These are phyloP conservation scores for Rhipidura dahli DNA, from an alignment of 2,113 vertebrate genomes.

Conservation along the genomic window DNA sequence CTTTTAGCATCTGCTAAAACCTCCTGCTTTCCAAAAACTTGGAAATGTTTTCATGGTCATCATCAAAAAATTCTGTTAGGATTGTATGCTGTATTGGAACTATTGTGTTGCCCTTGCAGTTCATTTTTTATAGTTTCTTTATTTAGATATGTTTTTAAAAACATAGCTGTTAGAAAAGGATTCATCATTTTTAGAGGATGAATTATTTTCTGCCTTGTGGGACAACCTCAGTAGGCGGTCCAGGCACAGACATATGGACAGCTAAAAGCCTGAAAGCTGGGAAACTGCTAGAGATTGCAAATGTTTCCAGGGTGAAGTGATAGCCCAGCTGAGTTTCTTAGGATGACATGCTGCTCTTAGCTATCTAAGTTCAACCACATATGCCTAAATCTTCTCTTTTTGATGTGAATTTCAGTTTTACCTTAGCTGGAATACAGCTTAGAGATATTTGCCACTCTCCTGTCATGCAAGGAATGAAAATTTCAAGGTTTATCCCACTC, in stretches of 20 bases:
- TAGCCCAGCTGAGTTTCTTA: not conserved
- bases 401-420: not conserved
- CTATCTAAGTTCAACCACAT: not conserved
- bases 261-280: not conserved
- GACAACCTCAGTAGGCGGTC: not conserved
- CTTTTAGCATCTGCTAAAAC: not conserved
- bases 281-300: not conserved
- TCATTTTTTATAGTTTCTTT: not conserved
- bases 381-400: not conserved
- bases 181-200: not conserved
- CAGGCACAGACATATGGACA: not conserved
- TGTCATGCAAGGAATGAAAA: not conserved
- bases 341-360: not conserved
- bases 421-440: not conserved
- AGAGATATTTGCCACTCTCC: not conserved
- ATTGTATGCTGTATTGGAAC: not conserved
- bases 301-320: not conserved
- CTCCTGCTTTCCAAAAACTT: not conserved
- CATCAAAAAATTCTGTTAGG: not conserved
- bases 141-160: not conserved
- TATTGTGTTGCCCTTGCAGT: not conserved
- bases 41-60: rapidly evolving
- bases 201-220: not conserved
- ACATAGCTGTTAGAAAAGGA: not conserved
- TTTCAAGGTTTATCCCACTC: not conserved